Percentiles rank a stretch among this genome's conserved stretches.
Conservation (phyloP, 2,888 invertebrate genomes). For the Synergus gifuensis region DNA sequence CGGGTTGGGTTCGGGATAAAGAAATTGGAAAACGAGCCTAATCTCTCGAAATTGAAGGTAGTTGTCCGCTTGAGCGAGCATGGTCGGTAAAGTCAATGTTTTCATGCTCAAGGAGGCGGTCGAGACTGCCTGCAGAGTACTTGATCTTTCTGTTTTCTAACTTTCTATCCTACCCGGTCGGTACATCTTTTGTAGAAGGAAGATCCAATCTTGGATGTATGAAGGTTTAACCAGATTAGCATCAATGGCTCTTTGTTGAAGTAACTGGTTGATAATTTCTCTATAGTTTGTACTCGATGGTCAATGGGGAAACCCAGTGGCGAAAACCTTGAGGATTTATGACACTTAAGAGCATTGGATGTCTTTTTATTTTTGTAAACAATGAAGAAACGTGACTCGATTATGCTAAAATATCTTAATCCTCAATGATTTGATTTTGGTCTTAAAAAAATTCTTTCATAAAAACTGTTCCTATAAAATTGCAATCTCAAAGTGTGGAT, state of each 20-base stretch:
- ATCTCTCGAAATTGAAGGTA: constrained; percentile 15
- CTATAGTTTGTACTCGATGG: neutral
- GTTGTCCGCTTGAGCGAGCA: constrained; percentile 33
- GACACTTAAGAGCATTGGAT: neutral
- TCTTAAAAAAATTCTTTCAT: too few relatives aligned
- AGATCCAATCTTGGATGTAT: neutral
- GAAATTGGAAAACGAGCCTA: constrained; percentile 25
- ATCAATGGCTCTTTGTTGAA: neutral
- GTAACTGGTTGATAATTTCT: constrained; percentile 3
- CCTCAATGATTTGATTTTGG: too few relatives aligned
- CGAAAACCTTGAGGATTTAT: neutral
- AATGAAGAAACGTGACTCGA: too few relatives aligned
- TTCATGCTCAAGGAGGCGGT: constrained; percentile 34
- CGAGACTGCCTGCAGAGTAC: constrained; percentile 5
- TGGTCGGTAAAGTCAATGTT: constrained; percentile 42
- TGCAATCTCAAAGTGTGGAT: too few relatives aligned
- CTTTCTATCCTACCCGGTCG: constrained; percentile 18
- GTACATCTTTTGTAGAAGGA: constrained; percentile 8
- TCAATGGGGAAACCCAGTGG: neutral
- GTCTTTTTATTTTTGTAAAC: neutral
- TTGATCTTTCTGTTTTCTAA: constrained; percentile 24
- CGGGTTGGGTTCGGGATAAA: neutral
- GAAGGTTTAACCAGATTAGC: neutral
- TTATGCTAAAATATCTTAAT: too few relatives aligned
- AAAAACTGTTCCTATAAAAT: too few relatives aligned